phyloP scores from a whole-genome alignment of 2,113 vertebrate species.

The Cryptoleucopteryx plumbea region DNA sequence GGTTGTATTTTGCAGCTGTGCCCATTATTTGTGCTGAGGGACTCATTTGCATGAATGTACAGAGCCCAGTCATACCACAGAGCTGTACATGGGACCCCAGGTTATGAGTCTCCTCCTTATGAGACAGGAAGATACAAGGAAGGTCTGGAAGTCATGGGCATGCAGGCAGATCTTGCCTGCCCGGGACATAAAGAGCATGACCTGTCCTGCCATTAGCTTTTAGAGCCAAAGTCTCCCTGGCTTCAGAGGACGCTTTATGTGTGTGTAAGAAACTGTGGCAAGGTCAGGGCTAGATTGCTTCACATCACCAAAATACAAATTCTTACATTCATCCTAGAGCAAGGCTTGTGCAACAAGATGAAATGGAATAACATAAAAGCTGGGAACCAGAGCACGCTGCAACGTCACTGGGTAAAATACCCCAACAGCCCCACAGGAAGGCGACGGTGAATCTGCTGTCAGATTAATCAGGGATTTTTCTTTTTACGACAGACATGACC shows the following conservation, averaged over 20 bases:
- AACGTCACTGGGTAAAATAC: background rate
- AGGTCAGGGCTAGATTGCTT: constrained; percentile 26
- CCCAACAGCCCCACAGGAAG: background rate
- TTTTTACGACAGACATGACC: background rate
- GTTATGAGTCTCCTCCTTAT: background rate
- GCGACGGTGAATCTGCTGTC: background rate
- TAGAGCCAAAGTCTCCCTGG: background rate
- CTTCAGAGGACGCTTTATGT: background rate
- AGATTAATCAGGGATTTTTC: background rate
- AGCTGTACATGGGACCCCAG: background rate
- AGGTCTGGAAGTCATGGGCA: background rate
- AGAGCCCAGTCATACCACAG: background rate
- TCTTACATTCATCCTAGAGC: background rate
- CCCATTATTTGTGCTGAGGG: background rate
- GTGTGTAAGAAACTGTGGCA: background rate
- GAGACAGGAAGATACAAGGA: background rate
- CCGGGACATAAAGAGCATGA: background rate
- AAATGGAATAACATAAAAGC: background rate
- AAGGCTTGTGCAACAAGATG: constrained; percentile 9
- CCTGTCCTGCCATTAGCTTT: background rate
- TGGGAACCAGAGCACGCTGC: background rate
- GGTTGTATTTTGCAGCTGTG: background rate
- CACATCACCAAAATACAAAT: background rate
- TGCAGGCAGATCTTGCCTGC: background rate
- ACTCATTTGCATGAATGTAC: background rate